Evolutionary conservation across 2,113 vertebrate species (phyloP).

Genomic region (Pedetes capensis): DNA sequence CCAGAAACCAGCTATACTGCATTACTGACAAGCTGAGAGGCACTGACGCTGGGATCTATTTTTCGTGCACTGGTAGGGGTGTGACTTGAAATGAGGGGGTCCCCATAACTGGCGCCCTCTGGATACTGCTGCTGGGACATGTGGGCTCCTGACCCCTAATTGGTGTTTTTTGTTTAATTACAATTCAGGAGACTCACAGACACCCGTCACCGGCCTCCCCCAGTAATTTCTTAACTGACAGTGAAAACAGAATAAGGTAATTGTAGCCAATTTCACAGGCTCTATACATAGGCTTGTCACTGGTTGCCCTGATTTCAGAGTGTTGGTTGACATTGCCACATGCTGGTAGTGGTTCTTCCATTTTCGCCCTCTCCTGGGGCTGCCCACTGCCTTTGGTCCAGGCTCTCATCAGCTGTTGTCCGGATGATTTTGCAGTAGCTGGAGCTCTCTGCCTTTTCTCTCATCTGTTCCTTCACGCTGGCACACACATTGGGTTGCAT

Average conservation of each 20-base stretch:
- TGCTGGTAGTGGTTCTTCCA: fast-evolving
- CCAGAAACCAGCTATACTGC: not conserved
- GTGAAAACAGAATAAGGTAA: conserved; percentile 38
- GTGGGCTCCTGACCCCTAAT: not conserved
- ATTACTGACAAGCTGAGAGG: not conserved
- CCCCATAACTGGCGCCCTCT: not conserved
- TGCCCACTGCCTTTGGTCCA: not conserved
- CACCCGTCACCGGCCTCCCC: not conserved
- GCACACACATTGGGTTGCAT: not conserved
- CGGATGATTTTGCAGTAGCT: not conserved
- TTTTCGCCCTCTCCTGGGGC: not conserved
- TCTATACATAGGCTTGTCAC: not conserved
- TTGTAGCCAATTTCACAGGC: conserved; percentile 20
- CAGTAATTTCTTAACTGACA: conserved; percentile 36
- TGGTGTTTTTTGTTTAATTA: conserved; percentile 56
- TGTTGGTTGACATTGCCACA: not conserved
- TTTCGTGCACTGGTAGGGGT: not conserved
- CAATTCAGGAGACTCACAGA: not conserved
- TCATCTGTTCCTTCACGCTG: not conserved
- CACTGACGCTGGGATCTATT: not conserved
- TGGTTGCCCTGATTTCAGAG: not conserved
- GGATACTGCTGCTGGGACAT: not conserved
- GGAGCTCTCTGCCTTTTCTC: not conserved
- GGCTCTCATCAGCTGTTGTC: not conserved
- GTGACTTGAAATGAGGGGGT: not conserved